These are phyloP conservation scores for Hyperoodon ampullatus DNA, from an alignment of 2,113 vertebrate species.

Conservation along the genomic window DNA sequence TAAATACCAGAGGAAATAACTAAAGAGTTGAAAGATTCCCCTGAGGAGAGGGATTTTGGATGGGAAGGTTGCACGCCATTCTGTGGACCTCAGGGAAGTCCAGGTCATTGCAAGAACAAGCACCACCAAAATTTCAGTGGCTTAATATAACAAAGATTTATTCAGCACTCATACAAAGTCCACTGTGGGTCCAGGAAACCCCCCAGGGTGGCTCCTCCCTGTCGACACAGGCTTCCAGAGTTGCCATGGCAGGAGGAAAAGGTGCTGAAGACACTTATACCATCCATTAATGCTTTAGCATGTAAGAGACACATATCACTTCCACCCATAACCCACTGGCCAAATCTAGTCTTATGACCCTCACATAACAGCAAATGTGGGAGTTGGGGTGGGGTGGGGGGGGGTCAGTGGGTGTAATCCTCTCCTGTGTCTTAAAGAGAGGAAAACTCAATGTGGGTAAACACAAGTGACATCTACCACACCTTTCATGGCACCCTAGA, in stretches of 20 bases:
- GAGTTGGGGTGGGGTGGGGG: fast-evolving
- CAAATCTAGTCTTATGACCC: neutral
- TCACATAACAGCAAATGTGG: neutral
- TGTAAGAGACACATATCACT: neutral
- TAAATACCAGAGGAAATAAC: neutral
- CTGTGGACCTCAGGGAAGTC: neutral
- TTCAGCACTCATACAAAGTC: neutral
- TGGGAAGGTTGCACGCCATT: neutral
- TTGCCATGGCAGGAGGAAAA: neutral
- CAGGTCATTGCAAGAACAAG: too few species aligned
- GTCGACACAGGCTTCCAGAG: neutral
- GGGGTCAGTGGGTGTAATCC: neutral
- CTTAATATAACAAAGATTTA: neutral
- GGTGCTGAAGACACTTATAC: neutral
- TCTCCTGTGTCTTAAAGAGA: neutral
- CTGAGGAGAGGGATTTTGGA: neutral
- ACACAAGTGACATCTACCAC: neutral
- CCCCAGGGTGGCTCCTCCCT: neutral
- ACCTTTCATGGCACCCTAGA: neutral
- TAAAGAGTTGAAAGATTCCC: neutral
- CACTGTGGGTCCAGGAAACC: too few species aligned
- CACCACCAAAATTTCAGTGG: neutral
- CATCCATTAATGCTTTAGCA: neutral
- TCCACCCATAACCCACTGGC: neutral
- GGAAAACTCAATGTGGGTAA: neutral